Percentiles rank a stretch among this genome's conserved stretches.
phyloP scores from a whole-genome alignment of 2,888 invertebrate genomes.

The Fragum fragum region DNA sequence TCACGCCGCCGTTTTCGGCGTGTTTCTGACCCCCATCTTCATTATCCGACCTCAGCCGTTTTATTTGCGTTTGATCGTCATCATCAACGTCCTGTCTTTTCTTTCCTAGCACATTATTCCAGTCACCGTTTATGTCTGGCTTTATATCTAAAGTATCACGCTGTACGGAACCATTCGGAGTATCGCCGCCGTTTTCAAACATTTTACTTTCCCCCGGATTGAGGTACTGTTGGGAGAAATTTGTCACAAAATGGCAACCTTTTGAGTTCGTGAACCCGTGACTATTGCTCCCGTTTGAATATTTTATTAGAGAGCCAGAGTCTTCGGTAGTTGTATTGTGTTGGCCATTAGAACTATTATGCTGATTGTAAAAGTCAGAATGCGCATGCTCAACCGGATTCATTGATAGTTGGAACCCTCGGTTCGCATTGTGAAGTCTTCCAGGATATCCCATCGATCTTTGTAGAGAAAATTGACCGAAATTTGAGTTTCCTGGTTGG shows the following conservation, averaged over 20 bases:
- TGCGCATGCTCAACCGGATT: conserved; percentile 9
- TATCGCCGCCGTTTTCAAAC: conserved; percentile 7
- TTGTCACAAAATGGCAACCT: background rate
- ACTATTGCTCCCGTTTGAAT: background rate
- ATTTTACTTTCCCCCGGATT: conserved; percentile 8
- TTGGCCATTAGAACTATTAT: conserved; percentile 15
- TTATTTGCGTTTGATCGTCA: background rate
- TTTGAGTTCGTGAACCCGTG: background rate
- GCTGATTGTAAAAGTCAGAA: conserved; percentile 4
- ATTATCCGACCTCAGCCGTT: conserved; percentile 5
- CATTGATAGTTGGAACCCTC: background rate
- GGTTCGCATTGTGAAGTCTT: conserved; percentile 9
- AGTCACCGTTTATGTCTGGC: background rate
- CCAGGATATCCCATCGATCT: conserved; percentile 10
- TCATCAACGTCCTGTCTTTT: background rate
- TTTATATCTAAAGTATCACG: background rate
- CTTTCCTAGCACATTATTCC: conserved; percentile 1
- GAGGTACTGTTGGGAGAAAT: background rate
- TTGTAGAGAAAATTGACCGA: conserved; percentile 8
- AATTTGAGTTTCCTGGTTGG: background rate
- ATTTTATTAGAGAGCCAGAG: background rate
- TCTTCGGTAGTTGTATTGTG: background rate
- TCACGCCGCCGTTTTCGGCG: background rate
- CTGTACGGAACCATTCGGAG: background rate
- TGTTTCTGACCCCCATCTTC: conserved; percentile 1